Percentiles rank a stretch among this genome's conserved stretches.
These are phyloP conservation scores for Pasiphila rectangulata DNA, from an alignment of 2,888 invertebrate species.

Conservation along the genomic window DNA sequence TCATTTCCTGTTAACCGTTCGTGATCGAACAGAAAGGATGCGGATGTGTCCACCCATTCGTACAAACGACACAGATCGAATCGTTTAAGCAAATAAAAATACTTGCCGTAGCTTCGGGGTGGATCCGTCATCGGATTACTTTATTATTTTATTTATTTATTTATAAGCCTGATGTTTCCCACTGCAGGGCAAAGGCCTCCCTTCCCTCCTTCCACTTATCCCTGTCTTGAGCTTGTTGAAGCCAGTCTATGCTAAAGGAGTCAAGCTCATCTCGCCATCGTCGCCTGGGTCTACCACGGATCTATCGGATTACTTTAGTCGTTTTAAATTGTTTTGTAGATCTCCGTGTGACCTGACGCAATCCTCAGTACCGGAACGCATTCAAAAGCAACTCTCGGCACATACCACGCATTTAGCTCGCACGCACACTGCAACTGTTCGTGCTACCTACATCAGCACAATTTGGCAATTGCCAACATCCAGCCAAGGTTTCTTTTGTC, in stretches of 20 bases:
- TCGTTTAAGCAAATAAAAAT: constrained; percentile 1
- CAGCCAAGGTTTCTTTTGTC: constrained; percentile 54
- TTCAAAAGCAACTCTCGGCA: constrained; percentile 42
- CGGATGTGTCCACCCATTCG: constrained; percentile 38
- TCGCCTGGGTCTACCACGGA: too few relatives aligned
- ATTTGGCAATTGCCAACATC: constrained; percentile 56
- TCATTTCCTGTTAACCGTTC: constrained; percentile 42
- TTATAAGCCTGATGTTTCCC: too few relatives aligned
- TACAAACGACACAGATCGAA: constrained; percentile 36
- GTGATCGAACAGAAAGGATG: constrained; percentile 41
- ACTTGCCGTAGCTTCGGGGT: too few relatives aligned
- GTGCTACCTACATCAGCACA: constrained; percentile 46
- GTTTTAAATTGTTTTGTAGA: too few relatives aligned
- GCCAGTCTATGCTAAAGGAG: too few relatives aligned
- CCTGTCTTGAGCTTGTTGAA: too few relatives aligned
- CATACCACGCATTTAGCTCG: constrained; percentile 35
- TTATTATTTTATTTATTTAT: too few relatives aligned
- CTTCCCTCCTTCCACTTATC: too few relatives aligned
- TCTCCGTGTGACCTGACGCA: constrained; percentile 39
- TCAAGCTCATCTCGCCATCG: too few relatives aligned
- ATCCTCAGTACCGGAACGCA: constrained; percentile 37
- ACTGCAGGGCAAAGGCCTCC: too few relatives aligned
- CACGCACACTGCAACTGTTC: constrained; percentile 45
- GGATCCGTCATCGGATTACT: too few relatives aligned
- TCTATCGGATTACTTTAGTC: too few relatives aligned